Percentiles rank a stretch among this genome's conserved stretches.
Conservation (phyloP, 2,113 vertebrate genomes). For the Cephalopholis sonnerati region DNA sequence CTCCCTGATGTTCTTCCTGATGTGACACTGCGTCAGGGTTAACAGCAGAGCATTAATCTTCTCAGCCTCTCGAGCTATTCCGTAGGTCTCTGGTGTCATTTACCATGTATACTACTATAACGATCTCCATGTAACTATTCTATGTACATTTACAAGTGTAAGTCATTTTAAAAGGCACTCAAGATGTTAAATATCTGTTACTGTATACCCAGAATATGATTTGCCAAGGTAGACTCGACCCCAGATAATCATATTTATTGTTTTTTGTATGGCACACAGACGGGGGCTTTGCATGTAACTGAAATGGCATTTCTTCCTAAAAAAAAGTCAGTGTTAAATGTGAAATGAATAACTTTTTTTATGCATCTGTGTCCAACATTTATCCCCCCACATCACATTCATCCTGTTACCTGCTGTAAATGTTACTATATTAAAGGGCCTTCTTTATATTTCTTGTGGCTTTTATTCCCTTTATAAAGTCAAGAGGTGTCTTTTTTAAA, state of each 20-base stretch:
- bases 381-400: slow-evolving; percentile 25
- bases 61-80: slow-evolving; percentile 39
- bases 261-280: slow-evolving; percentile 43
- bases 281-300: slow-evolving; percentile 67
- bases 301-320: slow-evolving; percentile 39
- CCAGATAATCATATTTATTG: slow-evolving; percentile 57
- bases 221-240: slow-evolving; percentile 38
- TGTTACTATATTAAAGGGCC: slow-evolving; percentile 76
- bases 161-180: slow-evolving; percentile 41
- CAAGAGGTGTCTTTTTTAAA: neutral
- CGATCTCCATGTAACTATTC: slow-evolving; percentile 50
- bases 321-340: slow-evolving; percentile 59
- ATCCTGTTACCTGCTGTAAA: slow-evolving; percentile 62
- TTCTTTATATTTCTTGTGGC: slow-evolving; percentile 60
- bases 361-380: slow-evolving; percentile 55
- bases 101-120: slow-evolving; percentile 45
- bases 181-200: slow-evolving; percentile 46
- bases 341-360: slow-evolving; percentile 54
- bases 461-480: neutral
- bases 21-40: slow-evolving; percentile 2
- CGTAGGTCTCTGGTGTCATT: slow-evolving; percentile 46
- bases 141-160: slow-evolving; percentile 54
- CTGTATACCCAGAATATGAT: slow-evolving; percentile 38
- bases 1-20: slow-evolving; percentile 20
- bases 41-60: slow-evolving; percentile 38